These are phyloP conservation scores for Thamnaconus septentrionalis DNA, from an alignment of 2,113 vertebrate genomes.

Conservation along the genomic window DNA sequence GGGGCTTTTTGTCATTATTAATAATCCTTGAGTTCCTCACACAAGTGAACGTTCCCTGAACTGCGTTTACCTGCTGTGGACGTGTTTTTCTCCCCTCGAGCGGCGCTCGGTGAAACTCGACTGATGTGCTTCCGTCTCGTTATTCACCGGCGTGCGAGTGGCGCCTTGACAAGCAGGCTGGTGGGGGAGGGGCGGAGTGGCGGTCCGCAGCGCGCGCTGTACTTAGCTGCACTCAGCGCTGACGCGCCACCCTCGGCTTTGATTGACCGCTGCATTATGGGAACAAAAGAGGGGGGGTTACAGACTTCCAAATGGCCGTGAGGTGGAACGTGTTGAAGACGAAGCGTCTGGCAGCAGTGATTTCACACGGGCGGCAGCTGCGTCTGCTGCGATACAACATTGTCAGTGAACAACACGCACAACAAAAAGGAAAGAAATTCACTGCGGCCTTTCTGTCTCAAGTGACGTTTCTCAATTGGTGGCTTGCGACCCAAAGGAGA, in stretches of 20 bases:
- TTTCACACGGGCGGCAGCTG: conserved; percentile 23
- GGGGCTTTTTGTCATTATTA: no score
- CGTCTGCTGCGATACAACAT: conserved; percentile 5
- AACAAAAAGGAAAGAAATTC: no score
- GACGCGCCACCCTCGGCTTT: conserved; percentile 37
- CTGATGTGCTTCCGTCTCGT: background rate
- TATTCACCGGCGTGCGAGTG: conserved; percentile 10
- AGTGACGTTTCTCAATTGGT: no score
- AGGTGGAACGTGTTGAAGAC: conserved; percentile 25
- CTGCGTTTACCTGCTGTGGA: no score
- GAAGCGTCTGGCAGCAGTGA: conserved; percentile 36
- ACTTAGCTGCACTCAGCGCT: conserved; percentile 47
- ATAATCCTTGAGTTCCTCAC: no score
- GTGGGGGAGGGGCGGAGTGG: conserved; percentile 1
- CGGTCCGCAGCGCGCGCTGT: conserved; percentile 25
- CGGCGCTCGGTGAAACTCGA: no score
- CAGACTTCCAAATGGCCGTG: conserved; percentile 51
- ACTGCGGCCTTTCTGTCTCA: no score
- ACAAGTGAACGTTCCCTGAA: no score
- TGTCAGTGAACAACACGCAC: no score
- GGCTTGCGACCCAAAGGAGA: no score
- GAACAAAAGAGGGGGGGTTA: conserved; percentile 57
- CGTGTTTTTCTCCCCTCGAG: no score
- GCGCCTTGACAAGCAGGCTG: conserved; percentile 39
- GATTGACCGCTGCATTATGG: conserved; percentile 63